Base-by-base conservation (phyloP, 2,888 invertebrate species). In the Stenurella melanura region DNA sequence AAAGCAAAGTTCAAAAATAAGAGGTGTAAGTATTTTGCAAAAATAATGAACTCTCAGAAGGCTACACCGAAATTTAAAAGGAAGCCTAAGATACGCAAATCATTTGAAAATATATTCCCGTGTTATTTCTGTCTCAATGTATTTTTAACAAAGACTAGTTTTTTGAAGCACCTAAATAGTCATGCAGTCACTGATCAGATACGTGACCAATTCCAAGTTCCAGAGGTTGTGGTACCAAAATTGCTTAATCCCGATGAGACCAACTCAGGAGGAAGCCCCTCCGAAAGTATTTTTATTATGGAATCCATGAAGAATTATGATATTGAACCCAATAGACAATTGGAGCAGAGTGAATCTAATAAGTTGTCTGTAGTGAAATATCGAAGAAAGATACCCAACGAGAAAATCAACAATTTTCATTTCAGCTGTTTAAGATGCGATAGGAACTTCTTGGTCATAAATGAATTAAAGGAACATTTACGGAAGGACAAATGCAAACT, bases 121-220 rank as follows among this genome's bases (percentile, higher is more conserved):
- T 80, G 80, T 61, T 61, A 77, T 54, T 66, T 68, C 38, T 80
- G 80, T 30, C 74, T 73, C 61, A 77, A 80, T 30, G 74, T 78
- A 4, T 80, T 80, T 61, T 30, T 78, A 17, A 74, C 73, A 0
- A 80, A 75, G 19, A 38, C 56, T n/a, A 63, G 64, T 11, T 54
- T 76, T 17, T 72, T 69, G 18, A 74, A 77, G 18, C 77, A 77
- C 64, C 64, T 75, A 1, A 74, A 72, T 21, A 61, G 63, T 19
- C 78, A 78, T 42, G 18, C 9, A 17, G 42, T 15, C 2, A 3
- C 18, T 38, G 26, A 38, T 9, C 38, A 57, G 10, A 12, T 34
- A 7, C 11, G 19, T 3, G 58, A 74, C n/a, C 19, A 68, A 11
- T 56, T 67, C n/a, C 73, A 77, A 57, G 50, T 70, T 42, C 68